Conservation (phyloP, 1,140 invertebrate species). For the Saccostrea echinata region DNA sequence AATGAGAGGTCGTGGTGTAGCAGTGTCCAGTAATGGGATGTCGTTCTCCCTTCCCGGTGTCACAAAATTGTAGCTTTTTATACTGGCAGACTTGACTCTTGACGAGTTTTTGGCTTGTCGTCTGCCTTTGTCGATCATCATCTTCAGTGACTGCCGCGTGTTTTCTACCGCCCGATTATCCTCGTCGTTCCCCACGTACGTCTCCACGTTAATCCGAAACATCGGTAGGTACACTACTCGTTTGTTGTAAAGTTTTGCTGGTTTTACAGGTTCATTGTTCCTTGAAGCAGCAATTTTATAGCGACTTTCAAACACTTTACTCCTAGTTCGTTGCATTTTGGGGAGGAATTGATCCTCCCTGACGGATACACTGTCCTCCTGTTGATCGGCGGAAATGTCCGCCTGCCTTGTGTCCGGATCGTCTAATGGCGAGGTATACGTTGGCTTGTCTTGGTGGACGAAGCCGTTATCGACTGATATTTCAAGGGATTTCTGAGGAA, state of each 20-base stretch:
- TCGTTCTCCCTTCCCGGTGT: conserved; percentile 22
- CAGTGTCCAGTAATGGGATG: background rate
- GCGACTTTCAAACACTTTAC: conserved; percentile 61
- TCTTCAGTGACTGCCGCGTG: conserved; percentile 60
- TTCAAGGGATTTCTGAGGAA: conserved; percentile 6
- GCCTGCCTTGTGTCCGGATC: background rate
- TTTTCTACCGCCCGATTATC: conserved; percentile 59
- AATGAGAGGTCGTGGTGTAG: background rate
- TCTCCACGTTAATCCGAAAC: conserved; percentile 63
- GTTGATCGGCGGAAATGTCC: background rate
- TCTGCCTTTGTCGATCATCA: conserved; percentile 59
- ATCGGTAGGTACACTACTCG: conserved; percentile 62
- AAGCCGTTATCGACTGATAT: background rate
- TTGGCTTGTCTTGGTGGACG: background rate
- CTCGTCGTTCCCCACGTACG: conserved; percentile 53
- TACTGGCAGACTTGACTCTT: conserved; percentile 27
- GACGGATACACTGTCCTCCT: background rate
- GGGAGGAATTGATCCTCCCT: conserved; percentile 19
- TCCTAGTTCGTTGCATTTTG: conserved; percentile 41
- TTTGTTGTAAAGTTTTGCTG: conserved; percentile 57
- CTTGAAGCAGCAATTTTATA: conserved; percentile 62
- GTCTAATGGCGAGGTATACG: background rate
- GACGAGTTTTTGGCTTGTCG: conserved; percentile 11
- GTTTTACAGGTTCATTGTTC: conserved; percentile 44
- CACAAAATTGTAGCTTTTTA: conserved; percentile 19